A percentile compares a stretch with the other conserved stretches of the same genome.
phyloP scores from a whole-genome alignment of 1,140 invertebrate genomes.

The Paralvinella palmiformis region DNA sequence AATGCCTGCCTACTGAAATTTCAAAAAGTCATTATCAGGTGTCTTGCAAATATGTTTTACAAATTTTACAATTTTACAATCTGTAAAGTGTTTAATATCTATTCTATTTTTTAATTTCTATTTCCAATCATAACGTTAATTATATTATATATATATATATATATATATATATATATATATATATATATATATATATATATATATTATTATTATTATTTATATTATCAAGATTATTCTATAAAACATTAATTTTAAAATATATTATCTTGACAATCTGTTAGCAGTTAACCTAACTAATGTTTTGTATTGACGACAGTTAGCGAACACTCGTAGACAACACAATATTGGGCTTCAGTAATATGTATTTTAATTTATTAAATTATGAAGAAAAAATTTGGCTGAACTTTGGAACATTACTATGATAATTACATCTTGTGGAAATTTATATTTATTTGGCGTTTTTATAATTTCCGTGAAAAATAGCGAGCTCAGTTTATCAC shows the following conservation, averaged over 20 bases:
- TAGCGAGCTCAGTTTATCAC: too few relatives aligned
- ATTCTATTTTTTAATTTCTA: neutral
- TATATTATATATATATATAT: conserved; percentile 6
- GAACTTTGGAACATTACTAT: too few relatives aligned
- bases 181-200: neutral
- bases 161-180: neutral
- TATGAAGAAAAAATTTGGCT: too few relatives aligned
- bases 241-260: neutral
- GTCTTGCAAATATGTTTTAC: neutral
- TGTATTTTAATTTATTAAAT: too few relatives aligned
- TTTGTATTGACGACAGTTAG: neutral
- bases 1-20: neutral
- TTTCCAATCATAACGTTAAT: neutral
- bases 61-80: neutral
- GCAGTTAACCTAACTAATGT: too few relatives aligned
- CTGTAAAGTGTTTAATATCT: neutral
- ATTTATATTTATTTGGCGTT: too few relatives aligned
- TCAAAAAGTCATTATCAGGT: neutral
- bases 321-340: conserved; percentile 2
- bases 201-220: neutral
- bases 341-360: conserved; percentile 38
- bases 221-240: neutral
- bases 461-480: too few relatives aligned
- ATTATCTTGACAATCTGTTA: neutral
- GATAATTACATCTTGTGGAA: too few relatives aligned